Evolutionary conservation across 2,797 vertebrate genomes (phyloP).

Genomic region (Rhadinocentrus ornatus): DNA sequence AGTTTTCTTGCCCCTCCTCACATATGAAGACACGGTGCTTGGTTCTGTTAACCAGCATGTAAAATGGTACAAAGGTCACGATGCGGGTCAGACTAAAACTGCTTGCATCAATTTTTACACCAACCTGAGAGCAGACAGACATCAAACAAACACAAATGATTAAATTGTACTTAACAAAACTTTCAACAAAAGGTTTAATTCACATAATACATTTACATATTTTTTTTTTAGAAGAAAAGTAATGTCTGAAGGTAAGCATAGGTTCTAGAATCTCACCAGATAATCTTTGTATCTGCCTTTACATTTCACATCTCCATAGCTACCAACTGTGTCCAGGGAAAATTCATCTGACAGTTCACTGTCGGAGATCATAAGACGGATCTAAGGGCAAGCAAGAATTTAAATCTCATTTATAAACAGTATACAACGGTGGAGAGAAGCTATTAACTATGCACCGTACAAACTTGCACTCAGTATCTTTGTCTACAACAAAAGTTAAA

Average conservation of each 20-base stretch:
- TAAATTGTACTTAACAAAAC: background rate
- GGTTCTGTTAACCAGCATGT: constrained; percentile 94
- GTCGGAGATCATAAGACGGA: constrained; percentile 96
- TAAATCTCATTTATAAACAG: background rate
- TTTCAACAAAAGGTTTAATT: no score
- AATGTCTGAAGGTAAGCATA: background rate
- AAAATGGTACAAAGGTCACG: constrained; percentile 95
- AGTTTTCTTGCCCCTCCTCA: constrained; percentile 87
- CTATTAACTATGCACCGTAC: no score
- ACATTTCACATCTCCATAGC: constrained; percentile 94
- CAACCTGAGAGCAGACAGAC: constrained; percentile 81
- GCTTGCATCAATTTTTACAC: constrained; percentile 93
- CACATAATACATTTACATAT: background rate
- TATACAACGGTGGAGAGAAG: no score
- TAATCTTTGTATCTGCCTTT: constrained; percentile 92
- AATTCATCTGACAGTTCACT: constrained; percentile 95
- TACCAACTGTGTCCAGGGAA: constrained; percentile 97
- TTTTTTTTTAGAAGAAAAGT: background rate
- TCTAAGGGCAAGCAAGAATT: constrained; percentile 77
- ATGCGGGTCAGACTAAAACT: constrained; percentile 98
- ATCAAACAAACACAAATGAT: constrained; percentile 11
- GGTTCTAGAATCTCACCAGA: constrained; percentile 81
- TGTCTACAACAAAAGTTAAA: background rate
- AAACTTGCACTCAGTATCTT: background rate
- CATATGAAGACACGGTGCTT: constrained; percentile 87